These are phyloP conservation scores for Brienomyrus longianalis DNA, from an alignment of 2,113 vertebrate genomes.

Conservation along the genomic window DNA sequence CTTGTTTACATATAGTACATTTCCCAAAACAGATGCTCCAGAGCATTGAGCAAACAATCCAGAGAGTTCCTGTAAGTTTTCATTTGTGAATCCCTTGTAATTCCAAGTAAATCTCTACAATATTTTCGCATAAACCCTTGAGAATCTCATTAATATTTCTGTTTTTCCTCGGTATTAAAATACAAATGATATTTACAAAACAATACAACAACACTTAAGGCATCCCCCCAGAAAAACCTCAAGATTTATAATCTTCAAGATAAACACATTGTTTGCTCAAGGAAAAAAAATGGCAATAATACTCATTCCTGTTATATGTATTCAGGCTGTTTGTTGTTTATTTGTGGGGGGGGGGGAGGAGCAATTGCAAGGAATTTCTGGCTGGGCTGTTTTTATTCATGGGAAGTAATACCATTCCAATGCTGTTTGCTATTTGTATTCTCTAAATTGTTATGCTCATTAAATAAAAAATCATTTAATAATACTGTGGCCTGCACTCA, in stretches of 20 bases:
- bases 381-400: not conserved
- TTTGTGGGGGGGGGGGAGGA: not conserved
- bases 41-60: not conserved
- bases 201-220: constrained; percentile 5
- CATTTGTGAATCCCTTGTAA: not conserved
- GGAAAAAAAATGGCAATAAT: not conserved
- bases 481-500: not conserved
- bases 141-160: not conserved
- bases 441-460: not conserved
- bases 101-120: not conserved
- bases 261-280: constrained; percentile 22
- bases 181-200: constrained; percentile 15
- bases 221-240: not conserved
- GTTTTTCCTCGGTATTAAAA: constrained; percentile 9
- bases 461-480: not conserved
- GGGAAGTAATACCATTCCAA: not conserved
- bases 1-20: not conserved
- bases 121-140: constrained; percentile 1
- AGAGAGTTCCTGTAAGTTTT: not conserved
- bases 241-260: constrained; percentile 16
- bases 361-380: constrained; percentile 10
- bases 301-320: constrained; percentile 12
- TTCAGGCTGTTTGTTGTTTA: constrained; percentile 18
- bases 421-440: not conserved
- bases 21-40: not conserved